Evolutionary conservation across 2,797 vertebrate genomes (phyloP), one percentile per base, ranked within the genome.

Genomic region (Sarcophilus harrisii): DNA sequence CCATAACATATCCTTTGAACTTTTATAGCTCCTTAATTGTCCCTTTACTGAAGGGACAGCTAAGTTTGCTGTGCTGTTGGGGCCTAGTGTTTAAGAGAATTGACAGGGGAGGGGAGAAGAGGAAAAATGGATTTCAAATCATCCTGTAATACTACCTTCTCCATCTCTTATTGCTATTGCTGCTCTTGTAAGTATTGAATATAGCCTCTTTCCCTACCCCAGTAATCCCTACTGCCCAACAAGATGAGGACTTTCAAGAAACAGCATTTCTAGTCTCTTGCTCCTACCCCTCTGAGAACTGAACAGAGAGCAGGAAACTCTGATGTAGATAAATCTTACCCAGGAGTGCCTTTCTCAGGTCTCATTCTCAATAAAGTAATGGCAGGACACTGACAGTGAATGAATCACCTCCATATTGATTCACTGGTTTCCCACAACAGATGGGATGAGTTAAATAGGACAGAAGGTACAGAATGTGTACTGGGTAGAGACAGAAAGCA

Each of bases 261-360:
- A 87, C 54, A 55, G 54, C 45, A 52, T 66, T 54, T 91, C 90
- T 0, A 91, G 52, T 55, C 59, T 73, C 91, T 92, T 60, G 52
- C 60, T 93, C 90, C 57, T 58, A 29, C 57, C 54, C 32, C 66
- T 57, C 95, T n/a, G 95, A 54, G 30, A 62, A 91, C 59, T 91
- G 52, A 95, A 92, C 59, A 90, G 90, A 58, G 9, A 66, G 58
- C 55, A 95, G 28, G 49, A 92, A 55, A 57, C 24, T 93, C 32
- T 93, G 38, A 81, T 87, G 57, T 92, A 95, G 91, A 57, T 59
- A 95, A n/a, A 81, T 13, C 30, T 29, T 57, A 89, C 38, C 73
- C 32, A 91, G 94, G 90, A 57, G 66, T 49, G 13, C 91, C 21
- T 91, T 73, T 97, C 94, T 95, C 90, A 91, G 52, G n/a, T 81